Conservation (phyloP, 2,888 invertebrate genomes). For the Alsophila aescularia region DNA sequence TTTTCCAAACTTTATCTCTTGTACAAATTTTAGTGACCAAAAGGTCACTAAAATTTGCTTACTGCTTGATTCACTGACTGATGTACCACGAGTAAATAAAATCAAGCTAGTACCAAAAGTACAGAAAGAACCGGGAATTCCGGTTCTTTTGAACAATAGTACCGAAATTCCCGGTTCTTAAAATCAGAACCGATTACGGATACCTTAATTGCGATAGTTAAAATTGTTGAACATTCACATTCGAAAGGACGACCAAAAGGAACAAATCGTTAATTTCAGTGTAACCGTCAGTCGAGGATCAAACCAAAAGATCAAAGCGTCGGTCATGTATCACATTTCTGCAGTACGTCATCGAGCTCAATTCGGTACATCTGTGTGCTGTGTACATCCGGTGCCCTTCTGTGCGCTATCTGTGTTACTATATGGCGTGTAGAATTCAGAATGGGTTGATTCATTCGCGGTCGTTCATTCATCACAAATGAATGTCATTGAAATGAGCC, state of each 20-base stretch:
- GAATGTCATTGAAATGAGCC: conserved; percentile 15
- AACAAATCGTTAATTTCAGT: conserved; percentile 10
- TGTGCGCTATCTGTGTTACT: conserved; percentile 39
- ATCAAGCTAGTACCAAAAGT: too few relatives aligned
- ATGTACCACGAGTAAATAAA: too few relatives aligned
- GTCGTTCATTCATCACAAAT: conserved; percentile 22
- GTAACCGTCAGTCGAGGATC: conserved; percentile 51
- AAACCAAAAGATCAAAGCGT: conserved; percentile 57
- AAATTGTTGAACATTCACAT: background rate
- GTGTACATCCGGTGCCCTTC: conserved; percentile 58
- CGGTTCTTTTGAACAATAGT: too few relatives aligned
- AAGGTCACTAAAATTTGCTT: too few relatives aligned
- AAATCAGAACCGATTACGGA: too few relatives aligned
- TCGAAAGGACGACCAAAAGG: conserved; percentile 1
- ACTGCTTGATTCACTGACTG: too few relatives aligned
- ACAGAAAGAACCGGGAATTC: too few relatives aligned
- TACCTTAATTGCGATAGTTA: too few relatives aligned
- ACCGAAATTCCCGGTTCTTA: too few relatives aligned
- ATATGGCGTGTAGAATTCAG: conserved; percentile 30
- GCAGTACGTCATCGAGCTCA: conserved; percentile 51
- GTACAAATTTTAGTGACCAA: too few relatives aligned
- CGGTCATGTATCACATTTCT: conserved; percentile 61
- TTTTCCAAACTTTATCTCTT: too few relatives aligned
- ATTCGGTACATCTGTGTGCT: conserved; percentile 53
- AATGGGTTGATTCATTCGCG: conserved; percentile 18